Conservation (phyloP, 2,797 vertebrate species). For the Tenualosa thibaudeaui region DNA sequence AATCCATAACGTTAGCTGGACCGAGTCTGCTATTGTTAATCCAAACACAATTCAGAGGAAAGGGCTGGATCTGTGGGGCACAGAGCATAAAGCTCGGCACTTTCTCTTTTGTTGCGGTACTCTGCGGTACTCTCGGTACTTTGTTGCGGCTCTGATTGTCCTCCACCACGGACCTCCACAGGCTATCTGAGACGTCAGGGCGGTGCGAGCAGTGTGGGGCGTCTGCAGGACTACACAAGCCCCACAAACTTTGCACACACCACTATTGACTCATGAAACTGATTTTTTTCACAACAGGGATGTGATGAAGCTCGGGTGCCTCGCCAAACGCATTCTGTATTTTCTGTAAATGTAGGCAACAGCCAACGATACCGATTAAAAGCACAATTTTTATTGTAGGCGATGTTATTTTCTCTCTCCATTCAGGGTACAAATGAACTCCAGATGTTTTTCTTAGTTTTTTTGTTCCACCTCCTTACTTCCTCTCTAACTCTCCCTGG, state of each 20-base stretch:
- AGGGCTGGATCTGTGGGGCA: slow-evolving; percentile 21
- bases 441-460: slow-evolving; percentile 69
- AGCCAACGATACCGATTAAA: slow-evolving; percentile 24
- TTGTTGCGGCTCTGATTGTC: slow-evolving; percentile 53
- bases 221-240: slow-evolving; percentile 17
- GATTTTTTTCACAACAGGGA: slow-evolving; percentile 18
- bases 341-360: background rate
- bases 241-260: slow-evolving; percentile 22
- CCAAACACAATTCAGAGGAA: background rate
- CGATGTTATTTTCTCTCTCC: slow-evolving; percentile 31
- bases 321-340: background rate
- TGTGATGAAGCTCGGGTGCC: background rate
- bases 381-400: slow-evolving; percentile 34
- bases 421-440: slow-evolving; percentile 66
- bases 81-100: slow-evolving; percentile 42
- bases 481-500: slow-evolving; percentile 57
- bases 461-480: slow-evolving; percentile 64
- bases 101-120: slow-evolving; percentile 59
- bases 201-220: slow-evolving; percentile 51
- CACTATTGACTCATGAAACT: slow-evolving; percentile 23
- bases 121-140: no score
- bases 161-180: slow-evolving; percentile 55
- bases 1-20: slow-evolving; percentile 60
- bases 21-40: slow-evolving; percentile 41
- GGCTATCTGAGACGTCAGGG: slow-evolving; percentile 49